Conservation (phyloP, 1,140 invertebrate genomes). For the Cotesia glomerata region DNA sequence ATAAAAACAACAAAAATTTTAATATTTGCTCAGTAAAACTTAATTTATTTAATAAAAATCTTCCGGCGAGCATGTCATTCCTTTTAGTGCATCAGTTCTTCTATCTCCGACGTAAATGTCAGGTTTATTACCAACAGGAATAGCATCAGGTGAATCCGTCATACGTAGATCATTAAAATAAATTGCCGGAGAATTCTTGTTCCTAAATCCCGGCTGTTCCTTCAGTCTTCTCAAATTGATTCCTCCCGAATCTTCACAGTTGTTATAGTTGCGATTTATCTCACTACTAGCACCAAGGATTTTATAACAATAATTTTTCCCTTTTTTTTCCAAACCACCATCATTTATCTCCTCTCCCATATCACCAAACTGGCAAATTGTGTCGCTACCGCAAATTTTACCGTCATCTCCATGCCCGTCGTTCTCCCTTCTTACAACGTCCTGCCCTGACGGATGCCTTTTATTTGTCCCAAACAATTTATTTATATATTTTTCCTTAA, state of each 20-base stretch:
- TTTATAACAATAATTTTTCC: no score
- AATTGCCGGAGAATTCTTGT: not conserved
- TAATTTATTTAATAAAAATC: constrained; percentile 12
- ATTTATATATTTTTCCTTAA: no score
- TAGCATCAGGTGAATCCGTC: not conserved
- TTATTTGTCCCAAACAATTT: no score
- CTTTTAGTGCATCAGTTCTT: not conserved
- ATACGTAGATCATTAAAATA: not conserved
- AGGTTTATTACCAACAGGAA: not conserved
- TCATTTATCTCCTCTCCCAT: no score
- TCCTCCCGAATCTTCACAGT: not conserved
- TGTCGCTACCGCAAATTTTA: no score
- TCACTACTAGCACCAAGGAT: no score
- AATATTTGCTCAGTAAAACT: no score
- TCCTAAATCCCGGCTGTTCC: not conserved
- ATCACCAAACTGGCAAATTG: no score
- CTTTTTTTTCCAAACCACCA: no score
- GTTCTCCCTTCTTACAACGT: no score
- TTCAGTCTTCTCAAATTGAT: not conserved
- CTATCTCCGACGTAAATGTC: not conserved
- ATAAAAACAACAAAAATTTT: not conserved
- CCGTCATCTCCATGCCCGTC: no score
- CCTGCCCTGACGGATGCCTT: no score
- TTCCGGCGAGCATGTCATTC: constrained; percentile 14
- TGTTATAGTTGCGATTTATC: not conserved